These are phyloP conservation scores for Anarsia innoxiella DNA, from an alignment of 2,888 invertebrate species.

Conservation along the genomic window DNA sequence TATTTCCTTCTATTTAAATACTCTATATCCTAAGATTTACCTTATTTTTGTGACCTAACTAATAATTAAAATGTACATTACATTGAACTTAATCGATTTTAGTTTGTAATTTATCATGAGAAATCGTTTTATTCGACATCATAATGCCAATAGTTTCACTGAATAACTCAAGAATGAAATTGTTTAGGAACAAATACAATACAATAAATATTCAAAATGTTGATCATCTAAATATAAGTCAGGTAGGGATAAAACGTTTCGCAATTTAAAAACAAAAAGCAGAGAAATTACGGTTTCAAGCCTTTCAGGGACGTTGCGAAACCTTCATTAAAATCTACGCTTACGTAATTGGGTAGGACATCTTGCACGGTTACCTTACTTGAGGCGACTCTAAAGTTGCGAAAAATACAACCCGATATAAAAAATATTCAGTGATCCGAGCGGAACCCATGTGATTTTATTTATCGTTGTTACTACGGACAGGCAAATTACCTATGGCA, in stretches of 20 bases:
- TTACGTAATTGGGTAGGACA: slow-evolving; percentile 34
- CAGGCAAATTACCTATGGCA: slow-evolving; percentile 36
- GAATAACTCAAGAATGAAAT: too few relatives aligned
- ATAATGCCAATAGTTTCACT: too few relatives aligned
- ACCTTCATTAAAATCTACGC: slow-evolving; percentile 46
- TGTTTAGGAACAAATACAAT: too few relatives aligned
- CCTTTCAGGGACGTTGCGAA: slow-evolving; percentile 36
- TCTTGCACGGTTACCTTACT: slow-evolving; percentile 20
- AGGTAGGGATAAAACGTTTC: slow-evolving; percentile 31
- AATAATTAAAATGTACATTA: too few relatives aligned
- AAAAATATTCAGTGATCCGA: slow-evolving; percentile 2
- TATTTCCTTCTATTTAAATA: too few relatives aligned
- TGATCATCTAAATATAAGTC: slow-evolving; percentile 23
- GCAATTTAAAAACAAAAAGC: slow-evolving; percentile 39
- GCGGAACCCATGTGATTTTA: slow-evolving; percentile 11
- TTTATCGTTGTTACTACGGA: slow-evolving; percentile 24
- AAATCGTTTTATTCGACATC: too few relatives aligned
- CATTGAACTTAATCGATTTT: too few relatives aligned
- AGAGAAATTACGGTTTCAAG: slow-evolving; percentile 43
- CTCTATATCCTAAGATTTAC: too few relatives aligned
- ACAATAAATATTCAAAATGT: too few relatives aligned
- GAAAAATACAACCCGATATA: slow-evolving; percentile 5
- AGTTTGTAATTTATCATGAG: too few relatives aligned
- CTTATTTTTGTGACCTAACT: too few relatives aligned
- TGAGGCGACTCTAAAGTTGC: not conserved